These are phyloP conservation scores for Eospalax fontanierii DNA, from an alignment of 2,797 vertebrate genomes.

Conservation along the genomic window DNA sequence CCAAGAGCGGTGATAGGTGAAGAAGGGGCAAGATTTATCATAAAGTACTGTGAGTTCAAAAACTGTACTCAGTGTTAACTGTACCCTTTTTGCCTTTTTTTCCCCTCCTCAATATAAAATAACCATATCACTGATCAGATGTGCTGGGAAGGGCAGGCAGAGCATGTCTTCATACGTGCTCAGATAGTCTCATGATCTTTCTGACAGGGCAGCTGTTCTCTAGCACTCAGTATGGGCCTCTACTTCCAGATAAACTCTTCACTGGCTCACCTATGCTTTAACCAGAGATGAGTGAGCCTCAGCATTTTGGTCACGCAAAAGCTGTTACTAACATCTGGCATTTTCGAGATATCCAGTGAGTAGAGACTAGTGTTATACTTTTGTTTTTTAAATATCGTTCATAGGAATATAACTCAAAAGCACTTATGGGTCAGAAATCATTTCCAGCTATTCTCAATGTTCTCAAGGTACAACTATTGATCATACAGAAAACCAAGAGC, in stretches of 20 bases:
- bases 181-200: background rate
- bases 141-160: background rate
- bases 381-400: constrained; percentile 9
- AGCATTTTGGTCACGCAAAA: background rate
- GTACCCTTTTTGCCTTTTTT: background rate
- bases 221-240: background rate
- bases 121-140: background rate
- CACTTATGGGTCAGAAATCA: constrained; percentile 30
- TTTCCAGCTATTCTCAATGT: background rate
- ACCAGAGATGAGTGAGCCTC: background rate
- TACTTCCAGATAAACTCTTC: no score
- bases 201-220: background rate
- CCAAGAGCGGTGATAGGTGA: background rate
- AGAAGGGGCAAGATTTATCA: background rate
- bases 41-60: constrained; percentile 12
- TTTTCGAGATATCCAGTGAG: background rate
- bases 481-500: background rate
- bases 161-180: background rate
- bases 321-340: background rate
- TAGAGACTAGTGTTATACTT: background rate
- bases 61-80: background rate
- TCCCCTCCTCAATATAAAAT: background rate
- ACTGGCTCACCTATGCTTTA: background rate
- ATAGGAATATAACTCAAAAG: constrained; percentile 62
- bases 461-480: constrained; percentile 20